These are phyloP conservation scores for Ginglymostoma cirratum DNA, from an alignment of 2,113 vertebrate species.

Conservation along the genomic window DNA sequence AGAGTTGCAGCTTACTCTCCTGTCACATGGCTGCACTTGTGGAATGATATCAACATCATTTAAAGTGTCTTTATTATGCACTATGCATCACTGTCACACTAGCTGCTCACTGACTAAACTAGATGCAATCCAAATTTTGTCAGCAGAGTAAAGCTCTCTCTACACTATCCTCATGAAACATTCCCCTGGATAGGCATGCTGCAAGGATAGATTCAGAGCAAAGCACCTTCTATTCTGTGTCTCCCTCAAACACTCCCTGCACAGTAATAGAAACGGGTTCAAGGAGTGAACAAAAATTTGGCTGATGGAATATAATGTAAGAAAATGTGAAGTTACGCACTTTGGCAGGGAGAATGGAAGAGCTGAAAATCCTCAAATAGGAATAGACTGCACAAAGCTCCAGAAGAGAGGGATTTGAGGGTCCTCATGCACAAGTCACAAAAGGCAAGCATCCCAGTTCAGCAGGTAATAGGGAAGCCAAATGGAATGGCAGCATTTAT, in stretches of 20 bases:
- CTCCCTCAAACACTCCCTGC: not conserved
- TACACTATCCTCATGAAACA: not conserved
- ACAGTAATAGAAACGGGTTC: not conserved
- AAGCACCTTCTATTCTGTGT: not conserved
- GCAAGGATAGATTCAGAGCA: not conserved
- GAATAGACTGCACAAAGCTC: too few species aligned
- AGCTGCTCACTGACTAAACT: not conserved
- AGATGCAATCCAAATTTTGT: too few species aligned
- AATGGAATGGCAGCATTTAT: too few species aligned
- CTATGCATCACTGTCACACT: not conserved
- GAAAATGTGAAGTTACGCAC: too few species aligned
- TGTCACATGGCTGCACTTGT: not conserved
- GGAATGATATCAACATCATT: not conserved
- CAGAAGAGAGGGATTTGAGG: too few species aligned
- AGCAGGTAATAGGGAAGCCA: too few species aligned
- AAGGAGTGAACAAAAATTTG: too few species aligned
- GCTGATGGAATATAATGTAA: too few species aligned
- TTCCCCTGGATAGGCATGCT: not conserved
- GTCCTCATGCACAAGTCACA: too few species aligned
- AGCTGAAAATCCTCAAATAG: too few species aligned
- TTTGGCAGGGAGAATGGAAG: too few species aligned
- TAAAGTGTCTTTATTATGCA: not conserved
- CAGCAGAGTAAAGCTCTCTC: not conserved
- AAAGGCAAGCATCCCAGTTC: too few species aligned
- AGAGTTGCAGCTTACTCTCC: not conserved